Evolutionary conservation across 2,888 invertebrate genomes (phyloP).

Genomic region (Idaea biselata): DNA sequence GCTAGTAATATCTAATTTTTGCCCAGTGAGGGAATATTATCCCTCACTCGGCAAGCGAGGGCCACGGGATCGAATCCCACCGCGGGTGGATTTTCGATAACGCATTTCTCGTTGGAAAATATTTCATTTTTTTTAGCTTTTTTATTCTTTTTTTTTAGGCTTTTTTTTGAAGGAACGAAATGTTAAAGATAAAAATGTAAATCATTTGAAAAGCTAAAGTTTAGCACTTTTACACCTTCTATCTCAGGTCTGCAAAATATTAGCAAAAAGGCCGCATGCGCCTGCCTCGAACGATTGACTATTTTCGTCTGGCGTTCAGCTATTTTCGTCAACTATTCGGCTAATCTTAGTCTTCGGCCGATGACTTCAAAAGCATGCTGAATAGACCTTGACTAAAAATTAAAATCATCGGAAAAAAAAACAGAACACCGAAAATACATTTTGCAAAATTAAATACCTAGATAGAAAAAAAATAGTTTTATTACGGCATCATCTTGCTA

Average conservation of each 20-base stretch:
- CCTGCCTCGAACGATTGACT: constrained; percentile 64
- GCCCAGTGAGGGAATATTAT: too few relatives aligned
- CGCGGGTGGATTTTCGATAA: too few relatives aligned
- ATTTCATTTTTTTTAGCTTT: background rate
- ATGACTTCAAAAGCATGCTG: constrained; percentile 71
- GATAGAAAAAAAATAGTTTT: too few relatives aligned
- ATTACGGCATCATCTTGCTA: too few relatives aligned
- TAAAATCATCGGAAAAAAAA: too few relatives aligned
- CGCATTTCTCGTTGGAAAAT: too few relatives aligned
- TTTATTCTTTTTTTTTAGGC: background rate
- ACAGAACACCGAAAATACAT: too few relatives aligned
- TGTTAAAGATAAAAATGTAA: background rate
- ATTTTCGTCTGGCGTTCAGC: constrained; percentile 70
- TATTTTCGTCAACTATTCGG: constrained; percentile 58
- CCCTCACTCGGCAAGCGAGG: too few relatives aligned
- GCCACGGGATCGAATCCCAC: too few relatives aligned
- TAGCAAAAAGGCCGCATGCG: constrained; percentile 64
- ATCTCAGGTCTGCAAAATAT: constrained; percentile 43
- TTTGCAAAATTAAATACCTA: too few relatives aligned
- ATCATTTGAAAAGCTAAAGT: background rate
- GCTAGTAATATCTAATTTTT: too few relatives aligned
- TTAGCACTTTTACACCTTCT: constrained; percentile 2
- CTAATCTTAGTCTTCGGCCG: constrained; percentile 47
- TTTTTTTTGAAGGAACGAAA: background rate
- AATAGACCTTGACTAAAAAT: constrained; percentile 55